phyloP scores from a whole-genome alignment of 2,113 vertebrate genomes.

The Psittacara wagleri region DNA sequence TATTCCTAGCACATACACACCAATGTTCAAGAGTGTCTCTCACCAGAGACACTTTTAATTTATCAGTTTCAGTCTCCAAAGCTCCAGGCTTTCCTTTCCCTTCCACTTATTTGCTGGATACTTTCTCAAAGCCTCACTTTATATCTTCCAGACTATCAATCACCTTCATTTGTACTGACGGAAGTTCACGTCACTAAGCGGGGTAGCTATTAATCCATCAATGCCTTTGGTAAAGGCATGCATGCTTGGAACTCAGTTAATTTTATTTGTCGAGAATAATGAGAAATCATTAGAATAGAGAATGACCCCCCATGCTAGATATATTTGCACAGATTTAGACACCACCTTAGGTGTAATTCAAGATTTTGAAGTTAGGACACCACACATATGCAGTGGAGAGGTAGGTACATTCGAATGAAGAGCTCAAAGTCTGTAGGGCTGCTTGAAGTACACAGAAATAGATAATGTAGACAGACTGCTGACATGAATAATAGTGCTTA shows the following conservation, averaged over 20 bases:
- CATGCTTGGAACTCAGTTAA: not conserved
- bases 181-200: not conserved
- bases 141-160: not conserved
- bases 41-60: not conserved
- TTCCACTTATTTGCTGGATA: not conserved
- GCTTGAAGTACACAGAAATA: not conserved
- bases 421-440: not conserved
- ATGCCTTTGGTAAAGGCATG: not conserved
- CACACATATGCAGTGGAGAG: not conserved
- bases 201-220: not conserved
- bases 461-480: not conserved
- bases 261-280: not conserved
- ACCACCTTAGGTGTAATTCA: not conserved
- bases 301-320: not conserved
- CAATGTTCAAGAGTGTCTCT: not conserved
- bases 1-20: not conserved
- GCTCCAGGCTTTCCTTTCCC: not conserved
- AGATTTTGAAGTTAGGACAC: not conserved
- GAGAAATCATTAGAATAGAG: not conserved
- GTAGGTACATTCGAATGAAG: not conserved
- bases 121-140: not conserved
- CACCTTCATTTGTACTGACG: not conserved
- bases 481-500: not conserved
- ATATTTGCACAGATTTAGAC: not conserved
- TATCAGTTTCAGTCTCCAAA: not conserved